phyloP scores from a whole-genome alignment of 2,113 vertebrate species.

The Ophiodon elongatus region DNA sequence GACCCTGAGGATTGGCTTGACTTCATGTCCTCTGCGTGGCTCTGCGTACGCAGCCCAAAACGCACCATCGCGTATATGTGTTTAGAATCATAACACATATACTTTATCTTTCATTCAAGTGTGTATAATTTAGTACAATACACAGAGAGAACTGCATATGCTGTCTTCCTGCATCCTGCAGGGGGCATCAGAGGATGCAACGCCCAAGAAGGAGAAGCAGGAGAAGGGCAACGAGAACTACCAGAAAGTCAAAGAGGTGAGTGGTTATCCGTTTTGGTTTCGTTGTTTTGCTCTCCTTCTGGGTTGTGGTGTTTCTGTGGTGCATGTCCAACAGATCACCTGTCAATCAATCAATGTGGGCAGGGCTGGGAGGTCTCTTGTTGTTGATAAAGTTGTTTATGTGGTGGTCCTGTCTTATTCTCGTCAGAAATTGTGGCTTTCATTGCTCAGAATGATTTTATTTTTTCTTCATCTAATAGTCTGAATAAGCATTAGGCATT shows the following conservation, averaged over 20 bases:
- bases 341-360: slow-evolving; percentile 41
- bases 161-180: slow-evolving; percentile 69
- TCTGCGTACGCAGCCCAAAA: too few relatives aligned
- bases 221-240: slow-evolving; percentile 96
- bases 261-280: background rate
- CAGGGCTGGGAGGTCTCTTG: background rate
- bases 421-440: slow-evolving; percentile 33
- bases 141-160: slow-evolving; percentile 37
- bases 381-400: background rate
- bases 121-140: background rate
- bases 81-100: background rate
- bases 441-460: slow-evolving; percentile 3
- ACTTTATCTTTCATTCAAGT: slow-evolving; percentile 7
- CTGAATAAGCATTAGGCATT: too few relatives aligned
- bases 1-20: background rate
- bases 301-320: slow-evolving; percentile 15
- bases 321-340: slow-evolving; percentile 21
- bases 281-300: background rate
- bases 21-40: background rate
- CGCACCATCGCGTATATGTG: background rate
- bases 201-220: slow-evolving; percentile 82
- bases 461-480: too few relatives aligned
- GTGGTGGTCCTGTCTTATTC: slow-evolving; percentile 19
- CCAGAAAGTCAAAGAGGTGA: slow-evolving; percentile 94
- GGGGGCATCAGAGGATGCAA: slow-evolving; percentile 79